Evolutionary conservation across 2,888 invertebrate species (phyloP).

Genomic region (Drosophila pseudotakahashii): DNA sequence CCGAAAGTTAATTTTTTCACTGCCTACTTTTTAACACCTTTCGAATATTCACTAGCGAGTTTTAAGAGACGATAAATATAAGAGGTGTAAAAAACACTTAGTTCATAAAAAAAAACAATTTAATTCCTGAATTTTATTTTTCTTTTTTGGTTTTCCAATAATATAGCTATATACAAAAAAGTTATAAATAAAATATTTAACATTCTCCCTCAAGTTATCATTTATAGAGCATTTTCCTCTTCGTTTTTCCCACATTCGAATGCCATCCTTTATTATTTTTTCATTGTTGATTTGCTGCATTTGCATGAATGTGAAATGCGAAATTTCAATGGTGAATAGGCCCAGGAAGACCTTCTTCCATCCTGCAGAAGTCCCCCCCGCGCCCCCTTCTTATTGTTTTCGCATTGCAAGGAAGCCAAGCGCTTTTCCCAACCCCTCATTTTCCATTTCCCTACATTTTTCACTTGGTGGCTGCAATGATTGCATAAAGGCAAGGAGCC

Average conservation of each 20-base stretch:
- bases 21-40: no score
- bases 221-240: neutral
- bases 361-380: conserved; percentile 9
- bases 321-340: conserved; percentile 73
- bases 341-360: conserved; percentile 41
- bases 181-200: neutral
- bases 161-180: no score
- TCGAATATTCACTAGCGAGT: no score
- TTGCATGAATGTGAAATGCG: conserved; percentile 64
- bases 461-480: conserved; percentile 59
- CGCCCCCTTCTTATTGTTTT: conserved; percentile 57
- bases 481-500: conserved; percentile 60
- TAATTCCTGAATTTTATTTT: no score
- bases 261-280: conserved; percentile 39
- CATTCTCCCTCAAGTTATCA: neutral
- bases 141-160: no score
- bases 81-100: no score
- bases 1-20: no score
- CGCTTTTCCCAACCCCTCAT: conserved; percentile 12
- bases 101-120: no score
- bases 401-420: conserved; percentile 59
- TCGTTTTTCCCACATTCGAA: neutral
- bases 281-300: conserved; percentile 67
- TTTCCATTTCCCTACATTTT: conserved; percentile 20
- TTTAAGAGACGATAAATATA: no score